Evolutionary conservation across 2,797 vertebrate genomes (phyloP).

Genomic region (Chrosomus eos): DNA sequence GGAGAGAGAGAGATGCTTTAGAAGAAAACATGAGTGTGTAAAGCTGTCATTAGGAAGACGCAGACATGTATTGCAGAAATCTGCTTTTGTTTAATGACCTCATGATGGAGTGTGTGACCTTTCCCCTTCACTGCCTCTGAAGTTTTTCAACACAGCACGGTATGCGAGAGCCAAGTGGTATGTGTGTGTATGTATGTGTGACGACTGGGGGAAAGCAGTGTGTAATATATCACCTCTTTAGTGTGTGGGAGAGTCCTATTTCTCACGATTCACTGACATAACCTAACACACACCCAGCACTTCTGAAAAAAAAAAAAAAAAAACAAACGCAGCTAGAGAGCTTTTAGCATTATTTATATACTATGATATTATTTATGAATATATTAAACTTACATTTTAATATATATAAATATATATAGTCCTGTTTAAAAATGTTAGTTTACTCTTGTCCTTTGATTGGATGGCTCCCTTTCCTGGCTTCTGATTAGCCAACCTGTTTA

Average conservation of each 20-base stretch:
- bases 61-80: slow-evolving; percentile 35
- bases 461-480: not conserved
- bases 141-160: slow-evolving; percentile 37
- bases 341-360: not conserved
- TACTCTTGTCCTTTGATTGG: not conserved
- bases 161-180: slow-evolving; percentile 24
- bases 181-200: slow-evolving; percentile 50
- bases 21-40: not conserved
- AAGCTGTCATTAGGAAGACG: slow-evolving; percentile 43
- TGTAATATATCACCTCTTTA: slow-evolving; percentile 51
- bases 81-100: slow-evolving; percentile 49
- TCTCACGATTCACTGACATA: slow-evolving; percentile 57
- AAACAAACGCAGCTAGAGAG: slow-evolving; percentile 28
- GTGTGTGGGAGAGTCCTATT: slow-evolving; percentile 48
- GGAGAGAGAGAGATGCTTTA: not conserved
- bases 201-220: slow-evolving; percentile 58
- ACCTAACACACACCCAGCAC: slow-evolving; percentile 42
- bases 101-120: slow-evolving; percentile 55
- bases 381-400: not conserved
- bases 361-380: not conserved
- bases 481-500: slow-evolving; percentile 16
- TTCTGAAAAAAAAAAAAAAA: not conserved
- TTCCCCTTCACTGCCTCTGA: slow-evolving; percentile 54
- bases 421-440: not conserved
- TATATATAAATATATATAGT: no score